A percentile compares a stretch with the other conserved stretches of the same genome.
Conservation (phyloP, 1,140 invertebrate genomes). For the Zaprionus africanus region DNA sequence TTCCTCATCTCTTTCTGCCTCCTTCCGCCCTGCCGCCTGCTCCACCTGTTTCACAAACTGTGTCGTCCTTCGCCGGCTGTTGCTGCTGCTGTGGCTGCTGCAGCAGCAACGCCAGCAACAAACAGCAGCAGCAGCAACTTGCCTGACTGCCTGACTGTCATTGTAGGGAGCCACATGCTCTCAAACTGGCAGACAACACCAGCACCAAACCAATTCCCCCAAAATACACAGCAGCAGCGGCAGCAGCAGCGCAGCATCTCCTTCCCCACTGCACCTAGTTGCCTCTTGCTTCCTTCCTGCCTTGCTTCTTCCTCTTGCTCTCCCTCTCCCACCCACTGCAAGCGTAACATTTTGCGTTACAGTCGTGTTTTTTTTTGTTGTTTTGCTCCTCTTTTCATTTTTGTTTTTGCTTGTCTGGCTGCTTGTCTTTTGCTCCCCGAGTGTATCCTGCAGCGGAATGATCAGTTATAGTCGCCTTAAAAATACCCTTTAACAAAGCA, state of each 20-base stretch:
- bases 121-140: slow-evolving; percentile 24
- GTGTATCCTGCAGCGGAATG: slow-evolving; percentile 19
- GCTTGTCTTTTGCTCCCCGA: slow-evolving; percentile 49
- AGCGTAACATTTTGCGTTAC: slow-evolving; percentile 78
- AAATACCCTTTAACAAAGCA: not conserved
- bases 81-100: slow-evolving; percentile 63
- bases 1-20: not conserved
- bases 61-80: slow-evolving; percentile 69
- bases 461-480: not conserved
- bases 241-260: not conserved
- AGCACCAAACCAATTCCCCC: slow-evolving; percentile 38
- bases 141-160: slow-evolving; percentile 61
- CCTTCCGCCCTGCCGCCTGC: slow-evolving; percentile 8
- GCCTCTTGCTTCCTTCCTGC: not conserved
- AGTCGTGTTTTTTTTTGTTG: slow-evolving; percentile 26
- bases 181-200: slow-evolving; percentile 35
- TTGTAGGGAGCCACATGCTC: slow-evolving; percentile 70
- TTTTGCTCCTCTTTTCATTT: slow-evolving; percentile 47
- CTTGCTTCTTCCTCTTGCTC: not conserved
- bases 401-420: slow-evolving; percentile 38
- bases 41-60: slow-evolving; percentile 16
- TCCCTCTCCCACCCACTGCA: slow-evolving; percentile 40
- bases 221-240: slow-evolving; percentile 22
- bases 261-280: too few species aligned
- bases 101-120: slow-evolving; percentile 25